These are phyloP conservation scores for Ictalurus punctatus DNA, from an alignment of 2,113 vertebrate genomes.

Conservation along the genomic window DNA sequence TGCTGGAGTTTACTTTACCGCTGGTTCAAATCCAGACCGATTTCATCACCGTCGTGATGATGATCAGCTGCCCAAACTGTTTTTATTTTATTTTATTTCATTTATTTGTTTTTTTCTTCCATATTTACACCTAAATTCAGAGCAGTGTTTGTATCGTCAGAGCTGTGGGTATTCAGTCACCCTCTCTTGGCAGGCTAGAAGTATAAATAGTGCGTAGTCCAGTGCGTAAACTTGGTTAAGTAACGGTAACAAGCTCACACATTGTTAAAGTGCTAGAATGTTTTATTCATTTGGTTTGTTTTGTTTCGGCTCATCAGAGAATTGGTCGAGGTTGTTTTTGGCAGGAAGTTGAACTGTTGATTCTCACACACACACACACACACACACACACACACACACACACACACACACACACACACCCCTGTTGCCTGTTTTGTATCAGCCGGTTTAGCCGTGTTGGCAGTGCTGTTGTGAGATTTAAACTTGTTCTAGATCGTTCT, in stretches of 20 bases:
- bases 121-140: neutral
- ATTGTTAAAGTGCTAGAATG: neutral
- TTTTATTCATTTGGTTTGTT: conserved; percentile 7
- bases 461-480: neutral
- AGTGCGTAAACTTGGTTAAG: neutral
- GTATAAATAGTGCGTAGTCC: neutral
- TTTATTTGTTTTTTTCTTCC: neutral
- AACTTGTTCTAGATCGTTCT: neutral
- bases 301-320: neutral
- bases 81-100: neutral
- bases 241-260: neutral
- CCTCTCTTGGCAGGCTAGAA: neutral
- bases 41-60: neutral
- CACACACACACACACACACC: neutral
- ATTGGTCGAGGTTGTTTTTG: neutral
- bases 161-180: neutral
- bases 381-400: neutral
- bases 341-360: neutral
- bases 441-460: neutral
- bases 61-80: neutral
- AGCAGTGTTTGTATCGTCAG: neutral
- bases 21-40: neutral
- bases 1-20: neutral
- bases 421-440: neutral
- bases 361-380: neutral